Evolutionary conservation across 2,113 vertebrate species (phyloP), one percentile per base, ranked within the genome.

Genomic region (Gila orcuttii): DNA sequence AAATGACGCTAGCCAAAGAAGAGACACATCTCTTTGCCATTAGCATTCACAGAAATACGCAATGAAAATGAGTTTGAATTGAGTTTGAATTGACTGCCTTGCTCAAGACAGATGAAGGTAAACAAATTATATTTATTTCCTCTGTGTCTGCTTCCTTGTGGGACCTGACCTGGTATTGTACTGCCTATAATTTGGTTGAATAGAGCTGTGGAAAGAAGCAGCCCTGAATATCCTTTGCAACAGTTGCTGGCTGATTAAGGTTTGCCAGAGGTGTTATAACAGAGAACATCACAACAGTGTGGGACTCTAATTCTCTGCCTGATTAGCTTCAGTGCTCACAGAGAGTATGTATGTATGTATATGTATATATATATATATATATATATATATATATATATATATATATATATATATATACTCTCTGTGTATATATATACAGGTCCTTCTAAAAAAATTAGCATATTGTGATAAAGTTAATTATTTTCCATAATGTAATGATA

Each of bases 141-240:
- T 45, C 76, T 73, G n/a, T 23, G 25, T 66, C 33, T 36, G 68
- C 68, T 60, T 69, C 36, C 60, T 79, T 69, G 11, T 50, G 85
- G 57, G 64, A 66, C 28, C 23, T 71, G 64, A 39, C 31, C 33
- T 74, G 66, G 21, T 68, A 60, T 73, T 80, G 13, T 42, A 71
- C 64, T 74, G 66, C 25, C 66, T 80, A 31, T 81, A 74, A 86
- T 86, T 73, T 81, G 25, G 19, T 59, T 80, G 28, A 45, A 60
- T 19, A 36, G 39, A 81, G 6, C 45, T 12, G 39, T 11, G n/a
- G n/a, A 74, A 80, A 86, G 73, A 57, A 80, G 36, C 13, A n/a
- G 25, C 52, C 23, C 4, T 73, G 78, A 19, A 60, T 81, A n/a
- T 60, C 45, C 23, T 36, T 7, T 59, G 23, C 75, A 79, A 19